Base-by-base conservation (phyloP, 2,113 vertebrate genomes). In the Phalacrocorax pelagicus region DNA sequence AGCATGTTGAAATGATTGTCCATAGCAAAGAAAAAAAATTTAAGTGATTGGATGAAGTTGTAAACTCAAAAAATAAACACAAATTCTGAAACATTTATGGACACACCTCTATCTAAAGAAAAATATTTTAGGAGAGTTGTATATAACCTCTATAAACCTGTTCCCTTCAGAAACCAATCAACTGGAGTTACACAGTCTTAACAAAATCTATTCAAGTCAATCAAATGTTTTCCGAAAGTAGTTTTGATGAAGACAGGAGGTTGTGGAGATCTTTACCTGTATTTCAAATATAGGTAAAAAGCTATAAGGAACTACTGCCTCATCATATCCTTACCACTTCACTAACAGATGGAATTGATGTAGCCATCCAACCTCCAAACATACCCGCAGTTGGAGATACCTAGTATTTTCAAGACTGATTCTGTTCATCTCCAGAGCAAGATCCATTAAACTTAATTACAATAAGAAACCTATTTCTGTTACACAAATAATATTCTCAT, bases 401-500 rank as follows among this genome's bases (percentile, higher is more conserved):
- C 5, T 65, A 79, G 10, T 38, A 27, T 91, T 95, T 97, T 65
- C 75, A 84, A 94, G 91, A 92, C 51, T 69, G 86, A 81, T 75
- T 94, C 94, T 88, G 62, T 91, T 95, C 90, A 72, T 97, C 88
- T 97, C 63, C 15, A 86, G 78, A 96, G 82, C 27, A 70, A 92
- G 81, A 89, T 91, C 86, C 91, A 96, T 98, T 97, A 97, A 97
- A 97, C 94, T 97, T 97, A 97, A 97, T 98, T 98, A 97, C 80
- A 97, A 97, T 96, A 88, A 94, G 95, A 98, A 98, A 96, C 80
- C 77, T 96, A 96, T 97, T 97, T 98, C 95, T 96, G 83, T 97
- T 98, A 96, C 95, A 98, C 96, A 98, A 98, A 98, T 97, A 98
- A 97, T 98, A 98, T 97, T 97, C 97, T 98, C 96, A 95, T 75